Conservation (phyloP, 2,888 invertebrate genomes). For the Mesodorylaimus sp. region DNA sequence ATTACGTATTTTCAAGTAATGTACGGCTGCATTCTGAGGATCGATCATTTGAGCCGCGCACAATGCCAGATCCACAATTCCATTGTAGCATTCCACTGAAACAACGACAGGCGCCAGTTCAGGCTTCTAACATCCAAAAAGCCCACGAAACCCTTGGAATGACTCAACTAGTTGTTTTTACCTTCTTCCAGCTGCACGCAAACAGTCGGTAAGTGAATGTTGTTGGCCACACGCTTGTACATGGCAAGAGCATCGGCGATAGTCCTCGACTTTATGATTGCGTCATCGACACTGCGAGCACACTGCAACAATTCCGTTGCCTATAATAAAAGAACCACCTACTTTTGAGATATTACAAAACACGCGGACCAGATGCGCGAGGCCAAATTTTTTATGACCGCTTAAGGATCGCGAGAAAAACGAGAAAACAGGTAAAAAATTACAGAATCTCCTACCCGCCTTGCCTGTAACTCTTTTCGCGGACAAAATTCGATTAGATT, state of each 20-base stretch:
- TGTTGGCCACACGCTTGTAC: constrained; percentile 70
- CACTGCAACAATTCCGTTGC: constrained; percentile 8
- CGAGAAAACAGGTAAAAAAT: neutral
- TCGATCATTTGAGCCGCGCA: constrained; percentile 69
- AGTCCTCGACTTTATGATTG: neutral
- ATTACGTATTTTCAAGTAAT: too few relatives aligned
- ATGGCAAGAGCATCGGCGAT: constrained; percentile 33
- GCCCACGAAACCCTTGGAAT: too few relatives aligned
- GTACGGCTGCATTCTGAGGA: constrained; percentile 64
- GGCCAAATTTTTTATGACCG: too few relatives aligned
- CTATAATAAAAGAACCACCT: constrained; percentile 4
- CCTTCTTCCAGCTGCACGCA: constrained; percentile 62
- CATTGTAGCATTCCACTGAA: constrained; percentile 52
- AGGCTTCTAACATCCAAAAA: too few relatives aligned
- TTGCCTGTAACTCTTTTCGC: too few relatives aligned
- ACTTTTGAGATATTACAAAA: too few relatives aligned
- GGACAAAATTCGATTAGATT: too few relatives aligned
- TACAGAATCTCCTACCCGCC: too few relatives aligned
- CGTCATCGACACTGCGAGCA: neutral
- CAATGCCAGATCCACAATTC: constrained; percentile 68
- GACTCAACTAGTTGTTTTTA: neutral
- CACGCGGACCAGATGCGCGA: too few relatives aligned
- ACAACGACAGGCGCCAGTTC: neutral
- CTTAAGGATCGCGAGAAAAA: neutral
- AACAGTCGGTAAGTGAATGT: constrained; percentile 60